Conservation (phyloP, 2,888 invertebrate genomes). For the Hydrotaea diabolus region DNA sequence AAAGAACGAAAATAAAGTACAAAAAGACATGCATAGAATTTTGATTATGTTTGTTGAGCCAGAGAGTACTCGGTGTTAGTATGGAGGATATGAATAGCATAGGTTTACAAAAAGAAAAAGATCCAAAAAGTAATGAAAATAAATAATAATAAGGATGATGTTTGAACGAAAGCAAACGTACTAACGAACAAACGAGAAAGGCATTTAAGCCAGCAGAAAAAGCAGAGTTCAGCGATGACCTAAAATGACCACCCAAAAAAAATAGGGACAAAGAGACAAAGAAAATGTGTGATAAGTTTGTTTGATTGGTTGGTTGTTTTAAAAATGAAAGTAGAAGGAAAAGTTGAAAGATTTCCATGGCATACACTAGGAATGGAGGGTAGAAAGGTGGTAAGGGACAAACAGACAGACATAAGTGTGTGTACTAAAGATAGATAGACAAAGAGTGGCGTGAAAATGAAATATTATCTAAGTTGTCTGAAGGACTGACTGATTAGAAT, state of each 20-base stretch:
- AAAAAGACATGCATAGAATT: constrained; percentile 23
- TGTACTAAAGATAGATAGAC: background rate
- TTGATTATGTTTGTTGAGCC: constrained; percentile 5
- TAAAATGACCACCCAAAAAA: constrained; percentile 20
- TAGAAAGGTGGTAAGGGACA: background rate
- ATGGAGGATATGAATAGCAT: background rate
- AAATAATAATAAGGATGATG: constrained; percentile 24
- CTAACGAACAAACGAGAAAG: too few relatives aligned
- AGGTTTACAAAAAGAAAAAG: background rate
- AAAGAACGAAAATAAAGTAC: background rate
- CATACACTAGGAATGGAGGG: background rate
- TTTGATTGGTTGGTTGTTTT: background rate
- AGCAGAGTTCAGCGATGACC: constrained; percentile 12
- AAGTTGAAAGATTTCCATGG: background rate
- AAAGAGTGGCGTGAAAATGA: background rate
- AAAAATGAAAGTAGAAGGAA: constrained; percentile 27
- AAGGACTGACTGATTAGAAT: background rate
- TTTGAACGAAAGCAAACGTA: background rate
- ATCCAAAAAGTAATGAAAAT: constrained; percentile 25
- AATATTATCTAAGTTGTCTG: constrained; percentile 2
- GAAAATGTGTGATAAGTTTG: constrained; percentile 23
- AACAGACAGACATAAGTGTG: too few relatives aligned
- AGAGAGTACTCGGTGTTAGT: background rate
- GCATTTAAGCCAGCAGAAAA: constrained; percentile 29
- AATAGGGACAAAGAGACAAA: background rate